phyloP scores from a whole-genome alignment of 2,797 vertebrate genomes.

The Parauchenoglanis punctatus region DNA sequence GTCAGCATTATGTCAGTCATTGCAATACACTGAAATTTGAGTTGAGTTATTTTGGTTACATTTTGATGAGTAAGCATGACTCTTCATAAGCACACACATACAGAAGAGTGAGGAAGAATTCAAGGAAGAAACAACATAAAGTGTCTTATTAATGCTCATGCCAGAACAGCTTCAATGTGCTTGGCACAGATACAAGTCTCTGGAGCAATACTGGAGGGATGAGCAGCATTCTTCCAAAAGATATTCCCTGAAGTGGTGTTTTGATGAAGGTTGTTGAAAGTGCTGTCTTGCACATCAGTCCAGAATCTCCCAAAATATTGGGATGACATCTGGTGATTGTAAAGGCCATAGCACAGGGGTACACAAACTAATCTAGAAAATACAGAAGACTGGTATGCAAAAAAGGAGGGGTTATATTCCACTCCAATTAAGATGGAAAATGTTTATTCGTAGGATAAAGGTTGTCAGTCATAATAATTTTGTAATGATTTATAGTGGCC shows the following conservation, averaged over 20 bases:
- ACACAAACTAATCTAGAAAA: neutral
- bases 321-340: neutral
- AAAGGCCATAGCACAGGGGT: neutral
- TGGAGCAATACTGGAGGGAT: neutral
- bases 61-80: slow-evolving; percentile 20
- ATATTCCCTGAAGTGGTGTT: neutral
- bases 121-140: neutral
- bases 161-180: neutral
- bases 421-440: neutral
- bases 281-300: neutral
- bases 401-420: neutral
- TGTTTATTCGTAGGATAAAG: neutral
- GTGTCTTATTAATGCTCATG: neutral
- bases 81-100: neutral
- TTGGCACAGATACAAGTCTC: neutral
- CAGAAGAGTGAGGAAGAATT: slow-evolving; percentile 7
- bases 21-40: neutral
- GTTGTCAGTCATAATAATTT: neutral
- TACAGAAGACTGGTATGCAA: neutral
- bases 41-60: neutral
- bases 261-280: neutral
- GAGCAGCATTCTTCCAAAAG: neutral
- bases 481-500: neutral
- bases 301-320: neutral
- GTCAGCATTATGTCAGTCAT: neutral